Conservation (phyloP, 2,113 vertebrate species). For the Phyllostomus hastatus region DNA sequence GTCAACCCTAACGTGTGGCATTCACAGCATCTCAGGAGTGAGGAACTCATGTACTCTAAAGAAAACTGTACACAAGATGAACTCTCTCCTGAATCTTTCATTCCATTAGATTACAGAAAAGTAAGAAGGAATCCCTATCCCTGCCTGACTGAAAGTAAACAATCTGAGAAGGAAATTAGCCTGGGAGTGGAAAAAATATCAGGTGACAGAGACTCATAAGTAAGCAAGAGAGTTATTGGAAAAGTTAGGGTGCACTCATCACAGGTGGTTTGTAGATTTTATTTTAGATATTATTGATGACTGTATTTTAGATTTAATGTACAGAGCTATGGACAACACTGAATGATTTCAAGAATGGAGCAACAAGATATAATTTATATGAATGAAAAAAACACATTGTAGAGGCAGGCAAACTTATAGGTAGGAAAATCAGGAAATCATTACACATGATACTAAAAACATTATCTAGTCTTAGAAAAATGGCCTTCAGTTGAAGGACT, state of each 20-base stretch:
- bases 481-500: background rate
- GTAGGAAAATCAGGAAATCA: background rate
- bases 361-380: background rate
- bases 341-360: background rate
- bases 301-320: background rate
- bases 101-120: background rate
- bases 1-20: background rate
- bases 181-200: background rate
- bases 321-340: background rate
- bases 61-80: background rate
- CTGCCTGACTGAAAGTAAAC: background rate
- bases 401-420: background rate
- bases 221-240: background rate
- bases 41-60: background rate
- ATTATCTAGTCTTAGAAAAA: background rate
- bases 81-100: too few relatives aligned
- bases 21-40: background rate
- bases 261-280: background rate
- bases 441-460: background rate
- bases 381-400: background rate
- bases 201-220: background rate
- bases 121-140: background rate
- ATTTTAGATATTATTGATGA: background rate
- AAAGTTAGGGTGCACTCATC: background rate
- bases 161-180: background rate